Conservation (phyloP, 2,113 vertebrate genomes). For the Toxostoma redivivum region DNA sequence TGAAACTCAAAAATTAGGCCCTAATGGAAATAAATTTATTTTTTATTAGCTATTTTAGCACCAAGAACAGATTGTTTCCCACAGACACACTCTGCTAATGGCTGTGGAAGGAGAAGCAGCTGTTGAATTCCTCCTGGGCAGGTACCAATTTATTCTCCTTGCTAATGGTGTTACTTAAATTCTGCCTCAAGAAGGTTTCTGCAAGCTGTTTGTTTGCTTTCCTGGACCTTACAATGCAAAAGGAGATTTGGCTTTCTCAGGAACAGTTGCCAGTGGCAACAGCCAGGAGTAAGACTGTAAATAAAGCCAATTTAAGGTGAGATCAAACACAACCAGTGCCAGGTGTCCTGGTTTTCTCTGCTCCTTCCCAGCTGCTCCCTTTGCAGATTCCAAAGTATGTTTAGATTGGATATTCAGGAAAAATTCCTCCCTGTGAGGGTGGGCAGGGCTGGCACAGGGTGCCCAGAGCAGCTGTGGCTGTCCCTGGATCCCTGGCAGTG, state of each 20-base stretch:
- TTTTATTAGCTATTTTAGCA: conserved; percentile 54
- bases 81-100: background rate
- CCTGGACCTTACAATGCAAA: background rate
- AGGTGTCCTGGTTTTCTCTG: background rate
- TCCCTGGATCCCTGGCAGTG: background rate
- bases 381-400: background rate
- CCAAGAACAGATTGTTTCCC: background rate
- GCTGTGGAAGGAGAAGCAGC: conserved; percentile 43
- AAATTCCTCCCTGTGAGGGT: background rate
- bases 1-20: conserved; percentile 43
- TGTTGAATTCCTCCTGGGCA: conserved; percentile 23
- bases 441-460: background rate
- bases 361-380: background rate
- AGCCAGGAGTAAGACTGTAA: background rate
- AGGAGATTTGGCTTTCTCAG: background rate
- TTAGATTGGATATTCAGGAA: background rate
- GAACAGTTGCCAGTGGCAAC: background rate
- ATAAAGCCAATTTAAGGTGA: background rate
- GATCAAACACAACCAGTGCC: background rate
- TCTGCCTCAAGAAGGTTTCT: background rate
- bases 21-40: conserved; percentile 33
- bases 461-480: background rate
- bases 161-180: background rate
- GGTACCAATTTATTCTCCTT: conserved; percentile 1
- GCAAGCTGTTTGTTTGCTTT: background rate